phyloP scores from a whole-genome alignment of 1,140 invertebrate genomes.

The Brachionus angularis region DNA sequence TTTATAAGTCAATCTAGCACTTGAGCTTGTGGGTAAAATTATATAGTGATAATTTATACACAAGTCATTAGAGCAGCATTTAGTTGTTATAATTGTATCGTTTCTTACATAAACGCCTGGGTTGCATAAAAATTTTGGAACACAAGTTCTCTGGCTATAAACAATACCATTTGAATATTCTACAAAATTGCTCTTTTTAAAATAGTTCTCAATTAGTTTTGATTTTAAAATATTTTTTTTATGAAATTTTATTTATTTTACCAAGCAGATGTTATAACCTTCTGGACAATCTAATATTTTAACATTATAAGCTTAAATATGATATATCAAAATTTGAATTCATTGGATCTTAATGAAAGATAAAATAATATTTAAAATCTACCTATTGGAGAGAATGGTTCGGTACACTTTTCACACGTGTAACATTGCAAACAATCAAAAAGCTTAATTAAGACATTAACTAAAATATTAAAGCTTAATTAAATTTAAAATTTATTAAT shows the following conservation, averaged over 20 bases:
- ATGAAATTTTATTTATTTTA: neutral
- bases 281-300: neutral
- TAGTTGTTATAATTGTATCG: constrained; percentile 9
- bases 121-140: constrained; percentile 24
- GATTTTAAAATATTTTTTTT: neutral
- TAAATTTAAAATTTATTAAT: neutral
- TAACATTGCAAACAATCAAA: constrained; percentile 42
- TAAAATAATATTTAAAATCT: neutral
- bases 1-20: too few species aligned
- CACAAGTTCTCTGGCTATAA: constrained; percentile 24
- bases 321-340: neutral
- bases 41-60: constrained; percentile 37
- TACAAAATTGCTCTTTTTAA: constrained; percentile 29
- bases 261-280: neutral
- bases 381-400: constrained; percentile 40
- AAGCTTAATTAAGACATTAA: neutral
- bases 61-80: constrained; percentile 22
- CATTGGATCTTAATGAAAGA: too few species aligned
- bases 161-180: constrained; percentile 9
- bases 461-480: constrained; percentile 23
- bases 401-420: constrained; percentile 27
- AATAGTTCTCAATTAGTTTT: neutral
- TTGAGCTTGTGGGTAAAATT: too few species aligned
- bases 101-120: constrained; percentile 19
- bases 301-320: neutral